Conservation (phyloP, 2,797 vertebrate genomes). For the Sebastes glaucus region DNA sequence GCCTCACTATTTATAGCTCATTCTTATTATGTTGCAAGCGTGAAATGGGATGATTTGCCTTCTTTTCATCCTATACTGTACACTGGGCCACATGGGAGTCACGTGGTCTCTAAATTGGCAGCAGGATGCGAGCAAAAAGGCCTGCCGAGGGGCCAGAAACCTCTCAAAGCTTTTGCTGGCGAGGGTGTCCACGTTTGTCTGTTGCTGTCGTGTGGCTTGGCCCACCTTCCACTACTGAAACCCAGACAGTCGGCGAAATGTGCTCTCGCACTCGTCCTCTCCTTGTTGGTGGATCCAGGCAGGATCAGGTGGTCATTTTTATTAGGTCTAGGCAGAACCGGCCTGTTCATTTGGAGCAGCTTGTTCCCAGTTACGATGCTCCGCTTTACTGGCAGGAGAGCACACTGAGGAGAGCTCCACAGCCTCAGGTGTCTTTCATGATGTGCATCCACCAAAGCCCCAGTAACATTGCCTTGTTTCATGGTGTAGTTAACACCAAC, state of each 20-base stretch:
- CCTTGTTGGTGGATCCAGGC: neutral
- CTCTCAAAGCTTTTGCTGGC: slow-evolving; percentile 37
- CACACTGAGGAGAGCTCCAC: slow-evolving; percentile 10
- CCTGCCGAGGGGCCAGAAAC: slow-evolving; percentile 12
- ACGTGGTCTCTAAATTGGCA: slow-evolving; percentile 44
- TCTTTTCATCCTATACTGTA: slow-evolving; percentile 26
- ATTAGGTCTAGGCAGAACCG: slow-evolving; percentile 45
- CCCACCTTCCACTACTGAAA: slow-evolving; percentile 1
- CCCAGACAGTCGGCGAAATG: slow-evolving; percentile 2
- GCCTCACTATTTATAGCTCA: neutral
- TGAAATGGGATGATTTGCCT: slow-evolving; percentile 30
- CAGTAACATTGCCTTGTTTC: slow-evolving; percentile 57
- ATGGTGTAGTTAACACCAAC: slow-evolving; percentile 60
- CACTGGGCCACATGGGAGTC: neutral
- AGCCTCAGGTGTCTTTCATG: slow-evolving; percentile 50
- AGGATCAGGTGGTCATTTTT: slow-evolving; percentile 55
- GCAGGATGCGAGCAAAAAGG: neutral
- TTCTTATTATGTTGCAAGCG: slow-evolving; percentile 15
- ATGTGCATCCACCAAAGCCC: slow-evolving; percentile 38
- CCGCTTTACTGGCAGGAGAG: slow-evolving; percentile 37
- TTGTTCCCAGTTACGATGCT: slow-evolving; percentile 50
- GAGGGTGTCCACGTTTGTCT: neutral
- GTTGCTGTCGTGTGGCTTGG: slow-evolving; percentile 19
- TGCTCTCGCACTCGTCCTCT: neutral
- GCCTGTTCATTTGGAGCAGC: slow-evolving; percentile 60